Percentiles rank a stretch among this genome's conserved stretches.
Conservation (phyloP, 2,113 vertebrate genomes). For the Oenanthe melanoleuca region DNA sequence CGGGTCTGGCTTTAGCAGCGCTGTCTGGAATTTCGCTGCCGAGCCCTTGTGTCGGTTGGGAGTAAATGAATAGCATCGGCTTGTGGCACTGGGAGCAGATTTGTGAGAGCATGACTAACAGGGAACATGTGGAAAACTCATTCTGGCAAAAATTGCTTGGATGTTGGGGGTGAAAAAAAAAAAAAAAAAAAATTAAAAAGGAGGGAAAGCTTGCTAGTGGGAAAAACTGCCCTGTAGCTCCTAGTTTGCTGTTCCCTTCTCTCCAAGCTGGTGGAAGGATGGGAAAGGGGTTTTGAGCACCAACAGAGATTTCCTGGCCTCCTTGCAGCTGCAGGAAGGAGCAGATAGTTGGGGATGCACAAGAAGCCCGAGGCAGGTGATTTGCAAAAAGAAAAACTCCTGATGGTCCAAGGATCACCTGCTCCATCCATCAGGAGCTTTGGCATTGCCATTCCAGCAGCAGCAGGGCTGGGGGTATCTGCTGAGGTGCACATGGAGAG, state of each 20-base stretch:
- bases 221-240: not conserved
- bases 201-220: not conserved
- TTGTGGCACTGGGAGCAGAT: not conserved
- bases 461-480: not conserved
- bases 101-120: conserved; percentile 48
- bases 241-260: not conserved
- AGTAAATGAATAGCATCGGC: not conserved
- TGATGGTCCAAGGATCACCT: not conserved
- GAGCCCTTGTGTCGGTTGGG: not conserved
- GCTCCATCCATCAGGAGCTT: not conserved
- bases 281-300: not conserved
- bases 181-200: not conserved
- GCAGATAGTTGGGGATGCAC: not conserved
- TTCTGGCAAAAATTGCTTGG: not conserved
- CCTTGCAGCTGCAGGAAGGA: not conserved
- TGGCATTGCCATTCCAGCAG: not conserved
- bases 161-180: not conserved
- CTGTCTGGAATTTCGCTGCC: conserved; percentile 32
- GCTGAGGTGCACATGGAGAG: not conserved
- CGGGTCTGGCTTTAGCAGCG: not conserved
- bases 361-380: rapidly evolving
- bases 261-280: not conserved
- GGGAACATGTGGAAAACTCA: conserved; percentile 57
- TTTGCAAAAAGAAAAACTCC: not conserved
- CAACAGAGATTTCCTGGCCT: not conserved